phyloP scores from a whole-genome alignment of 2,113 vertebrate species.

The Cromileptes altivelis region DNA sequence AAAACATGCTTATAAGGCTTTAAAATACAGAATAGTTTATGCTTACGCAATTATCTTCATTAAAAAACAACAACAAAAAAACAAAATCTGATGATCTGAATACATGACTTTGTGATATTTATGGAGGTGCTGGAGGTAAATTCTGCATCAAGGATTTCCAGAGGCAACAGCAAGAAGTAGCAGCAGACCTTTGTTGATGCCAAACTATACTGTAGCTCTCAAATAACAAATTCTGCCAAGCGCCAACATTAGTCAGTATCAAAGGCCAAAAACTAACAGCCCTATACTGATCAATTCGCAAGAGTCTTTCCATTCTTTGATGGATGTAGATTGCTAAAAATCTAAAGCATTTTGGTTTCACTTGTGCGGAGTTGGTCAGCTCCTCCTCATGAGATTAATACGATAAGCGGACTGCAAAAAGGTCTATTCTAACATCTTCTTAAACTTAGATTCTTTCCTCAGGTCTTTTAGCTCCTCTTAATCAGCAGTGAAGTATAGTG shows the following conservation, averaged over 20 bases:
- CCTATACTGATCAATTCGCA: slow-evolving; percentile 2
- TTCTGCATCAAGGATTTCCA: background rate
- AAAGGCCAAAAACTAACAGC: background rate
- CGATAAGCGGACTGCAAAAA: background rate
- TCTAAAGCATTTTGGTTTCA: background rate
- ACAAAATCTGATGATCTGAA: background rate
- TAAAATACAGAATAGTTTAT: background rate
- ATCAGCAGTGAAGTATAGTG: background rate
- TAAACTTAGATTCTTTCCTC: background rate
- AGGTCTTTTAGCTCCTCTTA: slow-evolving; percentile 10
- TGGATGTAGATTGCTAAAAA: background rate
- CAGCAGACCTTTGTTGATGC: background rate
- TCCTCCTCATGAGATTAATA: slow-evolving; percentile 19
- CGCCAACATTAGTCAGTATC: background rate
- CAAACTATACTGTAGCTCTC: slow-evolving; percentile 17
- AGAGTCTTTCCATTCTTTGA: background rate
- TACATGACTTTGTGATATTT: background rate
- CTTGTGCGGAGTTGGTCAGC: slow-evolving; percentile 10
- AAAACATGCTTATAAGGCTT: background rate
- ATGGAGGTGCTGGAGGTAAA: slow-evolving; percentile 2
- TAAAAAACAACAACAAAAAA: no score
- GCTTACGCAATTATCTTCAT: background rate
- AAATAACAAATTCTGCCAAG: background rate
- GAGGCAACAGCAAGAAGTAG: slow-evolving; percentile 12
- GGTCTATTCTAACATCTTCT: slow-evolving; percentile 9